Evolutionary conservation across 1,140 invertebrate genomes (phyloP).

Genomic region (Drosophila tristis): DNA sequence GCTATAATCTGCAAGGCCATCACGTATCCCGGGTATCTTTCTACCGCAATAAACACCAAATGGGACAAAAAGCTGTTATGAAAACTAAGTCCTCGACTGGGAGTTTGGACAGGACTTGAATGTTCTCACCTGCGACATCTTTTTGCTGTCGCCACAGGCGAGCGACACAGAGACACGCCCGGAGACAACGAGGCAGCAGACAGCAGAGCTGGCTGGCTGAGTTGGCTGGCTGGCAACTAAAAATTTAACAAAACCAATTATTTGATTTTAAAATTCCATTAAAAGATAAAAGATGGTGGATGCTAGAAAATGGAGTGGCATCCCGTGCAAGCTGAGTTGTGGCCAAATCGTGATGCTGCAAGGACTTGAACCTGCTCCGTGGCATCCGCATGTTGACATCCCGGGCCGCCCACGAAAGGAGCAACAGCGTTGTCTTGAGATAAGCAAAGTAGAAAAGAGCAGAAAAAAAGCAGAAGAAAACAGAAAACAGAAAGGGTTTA

Average conservation of each 20-base stretch:
- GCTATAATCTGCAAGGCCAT: background rate
- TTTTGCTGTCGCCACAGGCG: background rate
- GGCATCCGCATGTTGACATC: conserved; percentile 55
- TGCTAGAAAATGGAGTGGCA: background rate
- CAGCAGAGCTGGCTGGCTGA: conserved; percentile 5
- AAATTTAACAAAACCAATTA: conserved; percentile 69
- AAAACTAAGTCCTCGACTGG: conserved; percentile 2
- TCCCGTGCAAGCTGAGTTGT: background rate
- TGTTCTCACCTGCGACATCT: conserved; percentile 1
- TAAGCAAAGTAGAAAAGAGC: conserved; percentile 24
- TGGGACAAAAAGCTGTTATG: conserved; percentile 14
- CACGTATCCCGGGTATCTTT: conserved; percentile 8
- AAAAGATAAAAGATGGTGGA: conserved; percentile 56
- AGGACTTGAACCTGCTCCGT: background rate
- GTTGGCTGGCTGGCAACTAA: conserved; percentile 23
- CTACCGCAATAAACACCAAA: conserved; percentile 55
- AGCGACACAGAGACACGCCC: background rate
- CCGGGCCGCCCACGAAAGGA: conserved; percentile 36
- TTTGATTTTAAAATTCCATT: conserved; percentile 74
- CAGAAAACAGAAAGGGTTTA: conserved; percentile 54
- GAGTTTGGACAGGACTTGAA: too few species aligned
- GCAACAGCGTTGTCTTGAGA: conserved; percentile 49
- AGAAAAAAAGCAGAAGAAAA: background rate
- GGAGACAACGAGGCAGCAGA: conserved; percentile 2
- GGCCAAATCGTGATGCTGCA: conserved; percentile 30